Evolutionary conservation across 2,888 invertebrate species (phyloP), one percentile per base, ranked within the genome.

Genomic region (Phymatocera aterrima): DNA sequence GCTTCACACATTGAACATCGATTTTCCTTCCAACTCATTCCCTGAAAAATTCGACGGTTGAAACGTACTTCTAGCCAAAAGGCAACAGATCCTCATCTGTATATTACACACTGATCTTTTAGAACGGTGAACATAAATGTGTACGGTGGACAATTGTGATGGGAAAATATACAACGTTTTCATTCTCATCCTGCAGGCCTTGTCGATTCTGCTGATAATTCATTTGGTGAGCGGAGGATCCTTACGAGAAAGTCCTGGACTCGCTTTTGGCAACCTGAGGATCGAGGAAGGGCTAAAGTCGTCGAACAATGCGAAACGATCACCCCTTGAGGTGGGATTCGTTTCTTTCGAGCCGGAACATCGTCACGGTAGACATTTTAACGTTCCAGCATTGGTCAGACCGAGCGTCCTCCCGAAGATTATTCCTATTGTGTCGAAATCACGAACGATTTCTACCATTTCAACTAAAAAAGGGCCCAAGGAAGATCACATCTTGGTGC

Each of bases 311-410:
- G 57, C 34, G 28, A 78, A 78, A 74, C 70, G 78, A 12, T 78
- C 78, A 8, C 78, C 78, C 8, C 40, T 78, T 24, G 78, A 78
- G 48, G 37, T 78, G 18, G 78, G 78, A 6, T 74, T 57, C 72
- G 78, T 78, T 21, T 60, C 78, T 8, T 78, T 78, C 46, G 72
- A 78, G 28, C 61, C 74, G n/a, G 57, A 78, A 8, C 78, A 31
- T 4, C 54, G 40, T 18, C 61, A 46, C 31, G 24, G 74, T 28
- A 54, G 54, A 31, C 68, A 74, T 21, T 72, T 60, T 46, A 43
- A 46, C 43, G 54, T 78, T 6, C 78, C 78, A 40, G 70, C 78
- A n/a, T 24, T 54, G 68, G 40, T 57, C 2, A 34, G 51, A 70
- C 78, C 75, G n/a, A 70, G 51, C 57, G n/a, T 78, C 12, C 31